phyloP scores from a whole-genome alignment of 2,113 vertebrate species.

The Neodontobutis hainanensis region DNA sequence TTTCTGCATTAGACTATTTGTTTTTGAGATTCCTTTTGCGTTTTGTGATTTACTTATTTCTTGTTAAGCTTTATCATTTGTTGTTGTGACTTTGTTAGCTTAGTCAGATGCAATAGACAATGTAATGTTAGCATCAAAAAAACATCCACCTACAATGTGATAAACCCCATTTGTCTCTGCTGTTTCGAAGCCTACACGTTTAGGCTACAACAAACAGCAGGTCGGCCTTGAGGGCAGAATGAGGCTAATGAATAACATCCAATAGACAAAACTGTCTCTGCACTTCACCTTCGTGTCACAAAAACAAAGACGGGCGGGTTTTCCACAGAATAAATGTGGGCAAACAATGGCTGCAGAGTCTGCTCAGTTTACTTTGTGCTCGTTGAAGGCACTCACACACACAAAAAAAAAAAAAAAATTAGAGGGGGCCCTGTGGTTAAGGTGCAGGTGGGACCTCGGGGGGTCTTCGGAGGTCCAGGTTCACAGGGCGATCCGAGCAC shows the following conservation, averaged over 20 bases:
- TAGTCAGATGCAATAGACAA: too few relatives aligned
- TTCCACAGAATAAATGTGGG: slow-evolving; percentile 5
- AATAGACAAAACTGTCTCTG: slow-evolving; percentile 16
- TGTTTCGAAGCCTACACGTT: not conserved
- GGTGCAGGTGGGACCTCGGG: slow-evolving; percentile 40
- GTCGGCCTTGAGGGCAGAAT: not conserved
- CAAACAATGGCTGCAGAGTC: slow-evolving; percentile 51
- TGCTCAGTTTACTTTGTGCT: slow-evolving; percentile 31
- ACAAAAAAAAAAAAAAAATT: slow-evolving; percentile 7
- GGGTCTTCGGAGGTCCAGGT: slow-evolving; percentile 36
- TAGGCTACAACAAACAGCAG: too few relatives aligned
- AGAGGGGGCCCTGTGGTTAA: slow-evolving; percentile 36
- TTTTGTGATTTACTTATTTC: too few relatives aligned
- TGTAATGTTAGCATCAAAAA: too few relatives aligned
- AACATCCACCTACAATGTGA: too few relatives aligned
- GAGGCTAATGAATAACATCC: slow-evolving; percentile 1
- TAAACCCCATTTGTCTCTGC: not conserved
- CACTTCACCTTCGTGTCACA: slow-evolving; percentile 23
- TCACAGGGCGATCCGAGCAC: slow-evolving; percentile 87
- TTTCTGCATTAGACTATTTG: too few relatives aligned
- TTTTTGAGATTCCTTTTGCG: too few relatives aligned
- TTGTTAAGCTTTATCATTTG: too few relatives aligned
- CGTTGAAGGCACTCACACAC: slow-evolving; percentile 73
- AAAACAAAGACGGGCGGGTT: slow-evolving; percentile 18
- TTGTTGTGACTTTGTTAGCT: too few relatives aligned